Conservation (phyloP, 2,113 vertebrate species). For the Pandion haliaetus region DNA sequence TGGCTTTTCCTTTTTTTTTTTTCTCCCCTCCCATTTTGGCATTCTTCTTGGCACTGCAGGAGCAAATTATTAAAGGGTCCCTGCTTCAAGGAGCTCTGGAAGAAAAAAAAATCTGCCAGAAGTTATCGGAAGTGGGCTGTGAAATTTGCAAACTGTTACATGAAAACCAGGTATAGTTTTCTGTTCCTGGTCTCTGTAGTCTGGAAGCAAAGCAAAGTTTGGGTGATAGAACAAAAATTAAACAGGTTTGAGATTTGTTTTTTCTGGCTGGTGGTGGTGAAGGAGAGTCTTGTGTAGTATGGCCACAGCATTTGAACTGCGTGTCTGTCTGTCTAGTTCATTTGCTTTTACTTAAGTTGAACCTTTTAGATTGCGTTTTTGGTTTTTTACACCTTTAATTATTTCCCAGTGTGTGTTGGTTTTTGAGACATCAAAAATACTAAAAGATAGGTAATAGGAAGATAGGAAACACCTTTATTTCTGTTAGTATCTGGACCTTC, state of each 20-base stretch:
- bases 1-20: neutral
- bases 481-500: neutral
- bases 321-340: neutral
- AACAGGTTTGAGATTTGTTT: neutral
- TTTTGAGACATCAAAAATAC: neutral
- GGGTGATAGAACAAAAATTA: neutral
- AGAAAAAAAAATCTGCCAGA: neutral
- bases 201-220: neutral
- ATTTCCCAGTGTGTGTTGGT: neutral
- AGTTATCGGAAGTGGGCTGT: slow-evolving; percentile 4
- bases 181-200: neutral
- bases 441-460: neutral
- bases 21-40: neutral
- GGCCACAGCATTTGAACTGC: neutral
- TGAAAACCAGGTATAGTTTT: neutral
- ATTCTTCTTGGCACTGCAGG: neutral
- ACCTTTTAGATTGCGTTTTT: neutral
- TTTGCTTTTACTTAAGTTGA: neutral
- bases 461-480: neutral
- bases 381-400: neutral
- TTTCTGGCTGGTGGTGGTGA: neutral
- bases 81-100: neutral
- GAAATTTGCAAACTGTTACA: neutral
- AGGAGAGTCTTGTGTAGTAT: neutral
- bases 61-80: slow-evolving; percentile 7